These are phyloP conservation scores for Caenorhabditis sp. DNA, from an alignment of 2,888 invertebrate species.

Conservation along the genomic window DNA sequence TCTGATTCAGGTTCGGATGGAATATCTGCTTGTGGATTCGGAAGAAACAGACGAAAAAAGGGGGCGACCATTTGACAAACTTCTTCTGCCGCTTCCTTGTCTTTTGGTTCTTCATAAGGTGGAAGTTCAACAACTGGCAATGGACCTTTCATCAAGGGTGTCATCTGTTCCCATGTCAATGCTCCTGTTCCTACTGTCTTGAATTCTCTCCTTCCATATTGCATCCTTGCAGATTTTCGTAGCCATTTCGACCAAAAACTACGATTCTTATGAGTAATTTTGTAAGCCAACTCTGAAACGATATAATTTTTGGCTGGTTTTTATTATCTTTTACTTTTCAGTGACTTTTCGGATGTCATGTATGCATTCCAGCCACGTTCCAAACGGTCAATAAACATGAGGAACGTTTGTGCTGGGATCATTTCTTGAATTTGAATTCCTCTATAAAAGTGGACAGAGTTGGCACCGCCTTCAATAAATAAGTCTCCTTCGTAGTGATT, in stretches of 20 bases:
- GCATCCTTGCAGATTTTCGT: conserved; percentile 27
- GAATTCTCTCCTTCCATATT: conserved; percentile 43
- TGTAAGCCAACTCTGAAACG: conserved; percentile 30
- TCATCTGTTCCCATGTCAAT: conserved; percentile 16
- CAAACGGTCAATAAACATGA: conserved; percentile 40
- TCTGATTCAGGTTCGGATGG: not conserved
- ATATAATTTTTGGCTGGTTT: not conserved
- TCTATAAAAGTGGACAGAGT: conserved; percentile 21
- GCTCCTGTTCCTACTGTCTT: not conserved
- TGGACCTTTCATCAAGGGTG: not conserved
- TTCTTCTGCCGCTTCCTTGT: conserved; percentile 19
- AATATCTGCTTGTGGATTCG: conserved; percentile 46
- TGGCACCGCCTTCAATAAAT: conserved; percentile 19
- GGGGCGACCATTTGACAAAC: conserved; percentile 45
- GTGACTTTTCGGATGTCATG: conserved; percentile 11
- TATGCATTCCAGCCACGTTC: conserved; percentile 57
- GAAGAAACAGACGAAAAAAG: conserved; percentile 48
- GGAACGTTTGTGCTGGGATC: conserved; percentile 55
- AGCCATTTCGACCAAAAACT: conserved; percentile 51
- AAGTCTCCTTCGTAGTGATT: conserved; percentile 49
- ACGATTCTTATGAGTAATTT: conserved; percentile 12
- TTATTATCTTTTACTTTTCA: conserved; percentile 13
- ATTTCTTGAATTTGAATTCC: conserved; percentile 56
- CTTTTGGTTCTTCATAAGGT: conserved; percentile 21
- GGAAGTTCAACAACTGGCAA: conserved; percentile 30